Percentiles rank a stretch among this genome's conserved stretches.
These are phyloP conservation scores for Zosterops hypoxanthus DNA, from an alignment of 2,113 vertebrate genomes.

Conservation along the genomic window DNA sequence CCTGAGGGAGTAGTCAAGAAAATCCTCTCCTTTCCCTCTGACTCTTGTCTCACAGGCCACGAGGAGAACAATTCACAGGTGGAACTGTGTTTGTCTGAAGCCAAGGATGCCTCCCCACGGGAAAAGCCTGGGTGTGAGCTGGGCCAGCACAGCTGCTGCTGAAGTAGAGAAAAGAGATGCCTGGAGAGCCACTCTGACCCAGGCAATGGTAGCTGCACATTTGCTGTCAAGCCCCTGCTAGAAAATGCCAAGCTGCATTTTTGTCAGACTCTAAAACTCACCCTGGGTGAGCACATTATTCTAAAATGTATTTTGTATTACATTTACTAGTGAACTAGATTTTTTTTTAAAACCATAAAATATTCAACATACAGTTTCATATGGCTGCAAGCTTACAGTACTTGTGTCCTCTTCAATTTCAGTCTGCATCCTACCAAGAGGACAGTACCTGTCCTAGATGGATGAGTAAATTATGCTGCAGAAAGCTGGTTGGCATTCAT, in stretches of 20 bases:
- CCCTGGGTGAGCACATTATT: not conserved
- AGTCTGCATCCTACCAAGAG: not conserved
- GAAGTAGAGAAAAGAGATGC: not conserved
- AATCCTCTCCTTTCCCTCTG: not conserved
- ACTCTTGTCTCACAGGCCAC: not conserved
- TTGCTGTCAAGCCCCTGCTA: not conserved
- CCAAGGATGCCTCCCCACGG: not conserved
- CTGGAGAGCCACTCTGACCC: not conserved
- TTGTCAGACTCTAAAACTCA: not conserved
- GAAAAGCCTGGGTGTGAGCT: not conserved
- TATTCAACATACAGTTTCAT: not conserved
- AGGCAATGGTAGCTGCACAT: not conserved
- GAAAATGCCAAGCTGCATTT: not conserved
- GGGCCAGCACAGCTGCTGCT: not conserved
- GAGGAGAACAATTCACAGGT: not conserved
- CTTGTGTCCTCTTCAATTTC: not conserved
- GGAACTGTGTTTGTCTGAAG: not conserved
- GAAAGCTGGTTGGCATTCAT: not conserved
- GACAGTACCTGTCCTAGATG: not conserved
- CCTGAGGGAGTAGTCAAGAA: not conserved
- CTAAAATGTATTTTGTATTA: not conserved
- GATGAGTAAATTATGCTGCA: not conserved
- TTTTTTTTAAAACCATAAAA: not conserved
- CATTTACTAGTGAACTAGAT: not conserved
- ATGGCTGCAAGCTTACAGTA: not conserved